phyloP scores from a whole-genome alignment of 2,888 invertebrate genomes.

The Nycteola revayana region DNA sequence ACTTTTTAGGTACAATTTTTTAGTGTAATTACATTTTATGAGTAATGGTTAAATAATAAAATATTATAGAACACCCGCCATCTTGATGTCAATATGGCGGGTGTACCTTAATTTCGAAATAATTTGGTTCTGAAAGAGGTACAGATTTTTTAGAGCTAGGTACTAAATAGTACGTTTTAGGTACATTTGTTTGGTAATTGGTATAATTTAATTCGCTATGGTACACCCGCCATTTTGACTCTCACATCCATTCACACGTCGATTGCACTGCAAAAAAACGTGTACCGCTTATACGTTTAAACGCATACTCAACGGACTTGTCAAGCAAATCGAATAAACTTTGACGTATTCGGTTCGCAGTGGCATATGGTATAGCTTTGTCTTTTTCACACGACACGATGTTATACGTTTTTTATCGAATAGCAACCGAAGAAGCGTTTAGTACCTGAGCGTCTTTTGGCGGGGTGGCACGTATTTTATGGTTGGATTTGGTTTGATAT shows the following conservation, averaged over 20 bases:
- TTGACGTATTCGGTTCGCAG: slow-evolving; percentile 25
- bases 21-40: too few relatives aligned
- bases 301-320: slow-evolving; percentile 18
- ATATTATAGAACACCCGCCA: too few relatives aligned
- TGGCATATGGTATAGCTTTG: slow-evolving; percentile 15
- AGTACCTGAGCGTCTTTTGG: slow-evolving; percentile 17
- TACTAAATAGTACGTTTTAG: too few relatives aligned
- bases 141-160: too few relatives aligned
- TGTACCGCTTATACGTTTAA: slow-evolving; percentile 12
- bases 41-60: too few relatives aligned
- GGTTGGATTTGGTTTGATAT: slow-evolving; percentile 12
- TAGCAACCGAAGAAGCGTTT: slow-evolving; percentile 17
- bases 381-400: slow-evolving; percentile 20
- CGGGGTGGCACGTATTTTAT: slow-evolving; percentile 22
- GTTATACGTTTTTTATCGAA: slow-evolving; percentile 15
- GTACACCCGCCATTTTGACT: too few relatives aligned
- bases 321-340: slow-evolving; percentile 34
- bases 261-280: slow-evolving; percentile 20
- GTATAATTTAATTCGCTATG: too few relatives aligned
- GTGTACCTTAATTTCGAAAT: too few relatives aligned
- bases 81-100: too few relatives aligned
- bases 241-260: slow-evolving; percentile 24
- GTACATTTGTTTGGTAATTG: too few relatives aligned
- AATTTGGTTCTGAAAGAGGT: too few relatives aligned
- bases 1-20: too few relatives aligned